These are phyloP conservation scores for Cherax destructor DNA, from an alignment of 1,140 invertebrate species.

Conservation along the genomic window DNA sequence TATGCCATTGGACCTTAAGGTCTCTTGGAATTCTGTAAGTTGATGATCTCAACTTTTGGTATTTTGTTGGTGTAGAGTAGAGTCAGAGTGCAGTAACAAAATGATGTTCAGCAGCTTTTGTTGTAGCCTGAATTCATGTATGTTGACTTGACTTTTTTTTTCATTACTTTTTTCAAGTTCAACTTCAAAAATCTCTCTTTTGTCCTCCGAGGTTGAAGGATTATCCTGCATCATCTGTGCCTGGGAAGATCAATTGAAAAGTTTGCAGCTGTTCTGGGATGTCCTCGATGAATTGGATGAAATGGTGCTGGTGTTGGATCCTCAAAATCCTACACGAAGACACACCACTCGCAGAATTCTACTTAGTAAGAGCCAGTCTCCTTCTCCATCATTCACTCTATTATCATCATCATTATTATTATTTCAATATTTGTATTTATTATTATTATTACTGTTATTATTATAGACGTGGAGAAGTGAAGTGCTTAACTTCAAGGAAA, in stretches of 20 bases:
- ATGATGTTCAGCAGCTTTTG: neutral
- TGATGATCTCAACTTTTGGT: neutral
- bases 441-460: no score
- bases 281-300: constrained; percentile 25
- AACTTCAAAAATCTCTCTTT: no score
- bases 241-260: neutral
- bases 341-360: constrained; percentile 29
- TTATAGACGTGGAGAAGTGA: no score
- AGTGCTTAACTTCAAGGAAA: no score
- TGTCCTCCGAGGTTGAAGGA: neutral
- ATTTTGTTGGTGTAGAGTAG: no score
- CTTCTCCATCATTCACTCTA: no score
- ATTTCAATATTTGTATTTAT: no score
- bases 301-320: constrained; percentile 9
- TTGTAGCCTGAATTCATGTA: neutral
- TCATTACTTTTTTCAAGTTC: no score
- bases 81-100: neutral
- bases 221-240: constrained; percentile 1
- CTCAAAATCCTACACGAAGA: neutral
- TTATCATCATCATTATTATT: no score
- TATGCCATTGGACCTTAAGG: neutral
- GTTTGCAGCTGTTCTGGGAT: constrained; percentile 28
- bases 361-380: neutral
- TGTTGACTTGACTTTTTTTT: neutral
- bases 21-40: neutral